These are phyloP conservation scores for Rhopalosiphum maidis DNA, from an alignment of 1,140 invertebrate genomes.

Conservation along the genomic window DNA sequence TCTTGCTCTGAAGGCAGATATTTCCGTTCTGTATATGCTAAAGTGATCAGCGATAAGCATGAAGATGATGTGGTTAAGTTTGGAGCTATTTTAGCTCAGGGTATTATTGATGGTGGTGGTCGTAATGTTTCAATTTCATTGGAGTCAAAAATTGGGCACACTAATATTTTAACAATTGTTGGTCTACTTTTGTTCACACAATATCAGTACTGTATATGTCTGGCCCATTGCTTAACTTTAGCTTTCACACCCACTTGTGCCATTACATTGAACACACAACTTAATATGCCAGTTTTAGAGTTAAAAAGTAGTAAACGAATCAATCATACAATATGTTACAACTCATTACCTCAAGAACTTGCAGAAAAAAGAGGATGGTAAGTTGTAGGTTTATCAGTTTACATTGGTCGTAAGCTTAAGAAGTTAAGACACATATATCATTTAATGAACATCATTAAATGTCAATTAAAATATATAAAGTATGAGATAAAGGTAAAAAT, in stretches of 20 bases:
- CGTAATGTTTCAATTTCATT: conserved; percentile 95
- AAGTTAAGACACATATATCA: too few species aligned
- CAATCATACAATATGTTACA: conserved; percentile 91
- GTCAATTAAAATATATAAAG: background rate
- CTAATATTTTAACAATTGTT: conserved; percentile 95
- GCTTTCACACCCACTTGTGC: conserved; percentile 96
- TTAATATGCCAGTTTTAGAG: conserved; percentile 97
- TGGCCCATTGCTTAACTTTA: conserved; percentile 93
- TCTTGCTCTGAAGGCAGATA: conserved; percentile 95
- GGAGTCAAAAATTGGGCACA: conserved; percentile 96
- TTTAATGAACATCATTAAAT: background rate
- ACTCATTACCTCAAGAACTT: conserved; percentile 94
- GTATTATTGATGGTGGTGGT: conserved; percentile 71
- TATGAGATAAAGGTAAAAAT: background rate
- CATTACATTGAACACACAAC: conserved; percentile 91
- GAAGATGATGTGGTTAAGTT: conserved; percentile 99
- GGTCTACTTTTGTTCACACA: conserved; percentile 97
- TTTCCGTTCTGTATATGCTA: conserved; percentile 91
- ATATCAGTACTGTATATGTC: conserved; percentile 99
- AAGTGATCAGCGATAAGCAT: conserved; percentile 97
- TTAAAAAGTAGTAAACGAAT: conserved; percentile 93
- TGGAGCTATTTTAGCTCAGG: conserved; percentile 97
- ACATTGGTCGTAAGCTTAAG: too few species aligned
- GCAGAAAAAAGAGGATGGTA: conserved; percentile 95
- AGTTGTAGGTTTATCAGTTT: conserved; percentile 60